Evolutionary conservation across 2,888 invertebrate species (phyloP), one percentile per base, ranked within the genome.

Genomic region (Dasysyrphus tricinctus): DNA sequence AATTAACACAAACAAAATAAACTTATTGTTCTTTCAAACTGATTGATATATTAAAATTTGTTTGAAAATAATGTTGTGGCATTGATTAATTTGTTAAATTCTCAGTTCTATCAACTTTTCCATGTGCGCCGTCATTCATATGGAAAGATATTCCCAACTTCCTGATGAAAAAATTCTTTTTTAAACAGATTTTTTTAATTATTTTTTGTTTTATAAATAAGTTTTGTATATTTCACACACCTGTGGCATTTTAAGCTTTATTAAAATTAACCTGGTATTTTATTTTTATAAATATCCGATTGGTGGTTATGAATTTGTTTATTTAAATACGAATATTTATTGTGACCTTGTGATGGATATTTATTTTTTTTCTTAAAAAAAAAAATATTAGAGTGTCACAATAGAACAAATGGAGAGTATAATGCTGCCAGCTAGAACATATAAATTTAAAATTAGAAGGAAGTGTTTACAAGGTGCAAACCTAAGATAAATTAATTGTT

Each of bases 101-200:
- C 54, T 56, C 37, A 44, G 29, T 72, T 49, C 42, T 44, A 32
- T 44, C 8, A 42, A 70, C 8, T 54, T 61, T 80, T 73, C 51
- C 47, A 76, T 29, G 51, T 16, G 16, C 16, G 16, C 14, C 1
- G 29, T 29, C 54, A 54, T 24, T 47, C 47, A 47, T 8, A 16
- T 16, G 47, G 16, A 47, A 16, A 76, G 56, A 75, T 47, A 69
- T n/a, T 57, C 47, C 61, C 57, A 63, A 78, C 78, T 86, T 86
- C 86, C 86, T 82, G 65, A 74, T 86, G 72, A 63, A 82, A 82
- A 81, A 77, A 47, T 32, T 72, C 72, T 49, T 61, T 72, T 81
- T 54, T 51, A 67, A 72, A 57, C 1, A 51, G 1, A 29, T 32
- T 56, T 69, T 6, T 44, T 4, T 34, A 34, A 0, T 37, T 49